phyloP scores from a whole-genome alignment of 2,797 vertebrate species.

The Acrossocheilus fasciatus region DNA sequence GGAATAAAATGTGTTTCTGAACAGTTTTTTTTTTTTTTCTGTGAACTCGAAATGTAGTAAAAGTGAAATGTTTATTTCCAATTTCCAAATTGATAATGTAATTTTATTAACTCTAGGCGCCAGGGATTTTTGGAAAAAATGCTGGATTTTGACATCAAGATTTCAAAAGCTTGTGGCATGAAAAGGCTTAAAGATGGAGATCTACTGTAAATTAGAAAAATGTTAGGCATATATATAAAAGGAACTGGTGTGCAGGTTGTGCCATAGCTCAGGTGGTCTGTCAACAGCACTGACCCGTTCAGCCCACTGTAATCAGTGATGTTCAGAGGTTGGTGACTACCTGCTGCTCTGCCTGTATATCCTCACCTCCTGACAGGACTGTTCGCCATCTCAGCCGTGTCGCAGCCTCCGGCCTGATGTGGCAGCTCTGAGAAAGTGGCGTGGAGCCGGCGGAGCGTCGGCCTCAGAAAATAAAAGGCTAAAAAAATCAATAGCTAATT shows the following conservation, averaged over 20 bases:
- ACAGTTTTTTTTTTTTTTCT: too few species aligned
- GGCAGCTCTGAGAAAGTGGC: slow-evolving; percentile 44
- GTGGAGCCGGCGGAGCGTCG: slow-evolving; percentile 26
- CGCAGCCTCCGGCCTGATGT: slow-evolving; percentile 33
- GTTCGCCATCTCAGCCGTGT: slow-evolving; percentile 30
- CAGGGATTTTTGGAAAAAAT: too few species aligned
- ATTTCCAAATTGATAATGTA: too few species aligned
- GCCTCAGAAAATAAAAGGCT: slow-evolving; percentile 59
- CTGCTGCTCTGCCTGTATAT: slow-evolving; percentile 36
- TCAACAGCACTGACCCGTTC: slow-evolving; percentile 45
- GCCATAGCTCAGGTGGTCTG: slow-evolving; percentile 19
- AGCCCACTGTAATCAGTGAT: slow-evolving; percentile 33
- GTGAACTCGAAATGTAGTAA: too few species aligned
- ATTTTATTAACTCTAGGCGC: too few species aligned
- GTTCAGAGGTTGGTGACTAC: slow-evolving; percentile 43
- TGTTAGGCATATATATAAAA: not conserved
- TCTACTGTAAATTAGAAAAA: too few species aligned
- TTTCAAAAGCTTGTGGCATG: too few species aligned
- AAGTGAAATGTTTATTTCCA: too few species aligned
- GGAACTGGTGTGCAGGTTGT: not conserved
- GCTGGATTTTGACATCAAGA: too few species aligned
- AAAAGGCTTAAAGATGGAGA: too few species aligned
- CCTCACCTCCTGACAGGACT: slow-evolving; percentile 48
- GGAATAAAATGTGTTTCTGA: too few species aligned
- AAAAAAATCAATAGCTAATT: slow-evolving; percentile 69